Conservation (phyloP, 2,888 invertebrate species). For the Aethes cnicana region DNA sequence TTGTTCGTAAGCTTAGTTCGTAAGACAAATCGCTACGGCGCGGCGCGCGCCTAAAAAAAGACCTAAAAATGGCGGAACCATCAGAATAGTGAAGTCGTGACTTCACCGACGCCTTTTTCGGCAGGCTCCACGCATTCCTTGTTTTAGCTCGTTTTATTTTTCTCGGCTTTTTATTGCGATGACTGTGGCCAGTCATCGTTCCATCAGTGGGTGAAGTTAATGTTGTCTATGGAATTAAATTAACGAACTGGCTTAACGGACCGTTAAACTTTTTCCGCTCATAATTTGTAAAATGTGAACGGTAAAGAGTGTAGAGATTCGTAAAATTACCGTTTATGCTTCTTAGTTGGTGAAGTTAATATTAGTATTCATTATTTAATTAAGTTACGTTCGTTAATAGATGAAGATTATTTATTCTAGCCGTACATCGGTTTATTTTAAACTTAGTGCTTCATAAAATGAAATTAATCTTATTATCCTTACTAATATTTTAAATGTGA, state of each 20-base stretch:
- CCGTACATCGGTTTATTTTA: too few relatives aligned
- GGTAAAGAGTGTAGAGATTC: too few relatives aligned
- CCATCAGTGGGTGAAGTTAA: conserved; percentile 7
- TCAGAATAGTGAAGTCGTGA: conserved; percentile 56
- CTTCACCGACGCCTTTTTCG: conserved; percentile 62
- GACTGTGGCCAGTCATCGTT: conserved; percentile 31
- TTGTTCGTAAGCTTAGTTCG: too few relatives aligned
- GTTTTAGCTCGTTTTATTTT: conserved; percentile 41
- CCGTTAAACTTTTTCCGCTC: conserved; percentile 1
- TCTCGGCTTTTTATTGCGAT: conserved; percentile 34
- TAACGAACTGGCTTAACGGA: not conserved
- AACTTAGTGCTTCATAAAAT: too few relatives aligned
- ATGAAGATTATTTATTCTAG: too few relatives aligned
- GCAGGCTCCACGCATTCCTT: conserved; percentile 55
- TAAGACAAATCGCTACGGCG: conserved; percentile 10
- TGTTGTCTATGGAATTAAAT: not conserved
- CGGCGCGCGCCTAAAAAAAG: conserved; percentile 14
- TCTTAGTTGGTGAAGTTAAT: too few relatives aligned
- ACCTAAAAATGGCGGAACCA: conserved; percentile 47
- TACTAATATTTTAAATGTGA: too few relatives aligned
- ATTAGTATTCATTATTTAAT: too few relatives aligned
- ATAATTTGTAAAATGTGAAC: not conserved
- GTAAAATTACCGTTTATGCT: too few relatives aligned
- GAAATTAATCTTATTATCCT: too few relatives aligned
- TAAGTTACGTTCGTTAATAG: too few relatives aligned